These are phyloP conservation scores for Acanthurus leucopareius DNA, from an alignment of 2,797 vertebrate genomes.

Conservation along the genomic window DNA sequence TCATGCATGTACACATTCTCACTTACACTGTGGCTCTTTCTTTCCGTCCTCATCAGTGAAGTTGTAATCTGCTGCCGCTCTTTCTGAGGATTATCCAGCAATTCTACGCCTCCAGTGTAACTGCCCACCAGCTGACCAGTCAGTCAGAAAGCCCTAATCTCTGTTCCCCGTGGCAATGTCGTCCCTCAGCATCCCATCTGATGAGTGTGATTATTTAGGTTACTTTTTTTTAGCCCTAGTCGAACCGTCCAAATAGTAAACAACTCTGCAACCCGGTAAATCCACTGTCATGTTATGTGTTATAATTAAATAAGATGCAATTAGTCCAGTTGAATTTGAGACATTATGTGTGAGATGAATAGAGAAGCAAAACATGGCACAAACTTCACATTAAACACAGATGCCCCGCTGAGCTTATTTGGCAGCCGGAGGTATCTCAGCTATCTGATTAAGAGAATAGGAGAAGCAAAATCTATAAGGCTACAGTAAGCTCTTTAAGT, in stretches of 20 bases:
- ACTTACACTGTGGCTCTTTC: not conserved
- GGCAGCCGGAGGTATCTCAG: not conserved
- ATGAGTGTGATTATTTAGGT: constrained; percentile 20
- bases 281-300: not conserved
- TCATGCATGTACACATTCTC: constrained; percentile 13
- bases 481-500: constrained; percentile 25
- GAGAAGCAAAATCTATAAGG: constrained; percentile 1
- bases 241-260: not conserved
- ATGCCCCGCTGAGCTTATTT: constrained; percentile 10
- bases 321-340: constrained; percentile 4
- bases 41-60: constrained; percentile 23
- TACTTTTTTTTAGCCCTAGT: not conserved
- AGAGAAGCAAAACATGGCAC: not conserved
- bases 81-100: constrained; percentile 42
- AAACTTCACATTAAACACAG: not conserved
- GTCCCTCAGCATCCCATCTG: constrained; percentile 28
- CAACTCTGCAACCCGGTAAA: not conserved
- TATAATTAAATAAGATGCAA: not conserved
- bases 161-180: not conserved
- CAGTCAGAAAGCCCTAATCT: constrained; percentile 52
- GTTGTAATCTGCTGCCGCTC: constrained; percentile 44
- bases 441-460: constrained; percentile 4
- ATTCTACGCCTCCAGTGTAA: constrained; percentile 31
- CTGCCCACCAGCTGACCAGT: constrained; percentile 46
- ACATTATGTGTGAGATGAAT: not conserved